These are phyloP conservation scores for Manis javanica DNA, from an alignment of 2,797 vertebrate genomes.

Conservation along the genomic window DNA sequence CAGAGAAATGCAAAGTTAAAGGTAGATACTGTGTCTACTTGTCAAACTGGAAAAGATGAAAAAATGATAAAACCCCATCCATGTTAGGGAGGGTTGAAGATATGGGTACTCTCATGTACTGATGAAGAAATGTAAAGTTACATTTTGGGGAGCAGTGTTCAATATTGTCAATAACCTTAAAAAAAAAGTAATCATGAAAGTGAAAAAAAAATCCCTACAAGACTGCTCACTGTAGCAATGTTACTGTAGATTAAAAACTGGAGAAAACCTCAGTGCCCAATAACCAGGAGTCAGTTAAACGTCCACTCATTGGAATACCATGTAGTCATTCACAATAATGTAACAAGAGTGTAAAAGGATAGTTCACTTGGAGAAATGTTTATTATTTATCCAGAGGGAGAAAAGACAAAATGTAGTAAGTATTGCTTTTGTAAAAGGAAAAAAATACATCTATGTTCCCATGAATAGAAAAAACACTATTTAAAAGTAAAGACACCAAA, in stretches of 20 bases:
- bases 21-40: neutral
- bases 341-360: neutral
- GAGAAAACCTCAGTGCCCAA: neutral
- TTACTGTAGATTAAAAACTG: neutral
- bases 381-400: neutral
- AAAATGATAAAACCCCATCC: neutral
- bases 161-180: neutral
- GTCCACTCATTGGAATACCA: neutral
- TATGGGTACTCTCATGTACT: neutral
- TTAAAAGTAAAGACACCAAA: neutral
- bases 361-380: neutral
- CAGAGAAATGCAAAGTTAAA: neutral
- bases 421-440: neutral
- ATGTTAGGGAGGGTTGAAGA: neutral
- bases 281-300: neutral
- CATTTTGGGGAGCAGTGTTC: neutral
- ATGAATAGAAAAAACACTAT: neutral
- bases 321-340: neutral
- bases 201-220: neutral
- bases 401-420: neutral
- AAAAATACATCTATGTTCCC: neutral
- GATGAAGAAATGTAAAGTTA: neutral
- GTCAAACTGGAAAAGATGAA: neutral
- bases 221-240: neutral
- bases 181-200: neutral